phyloP scores from a whole-genome alignment of 2,888 invertebrate species.

The Cryptus armator region DNA sequence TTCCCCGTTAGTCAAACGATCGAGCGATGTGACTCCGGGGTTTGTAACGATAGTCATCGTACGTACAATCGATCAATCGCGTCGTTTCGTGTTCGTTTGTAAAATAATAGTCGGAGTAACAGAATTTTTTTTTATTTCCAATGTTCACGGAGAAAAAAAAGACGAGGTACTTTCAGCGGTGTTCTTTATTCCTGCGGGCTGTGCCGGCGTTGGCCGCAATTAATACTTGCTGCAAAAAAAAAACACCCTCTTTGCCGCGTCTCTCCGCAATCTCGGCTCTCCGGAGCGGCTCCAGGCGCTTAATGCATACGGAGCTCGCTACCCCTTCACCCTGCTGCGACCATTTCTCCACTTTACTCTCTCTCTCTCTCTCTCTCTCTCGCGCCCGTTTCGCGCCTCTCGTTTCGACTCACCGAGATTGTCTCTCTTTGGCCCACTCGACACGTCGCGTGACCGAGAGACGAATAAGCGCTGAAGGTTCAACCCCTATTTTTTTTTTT shows the following conservation, averaged over 20 bases:
- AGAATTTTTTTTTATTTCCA: too few relatives aligned
- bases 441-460: slow-evolving; percentile 14
- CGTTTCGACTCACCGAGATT: not conserved
- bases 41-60: too few relatives aligned
- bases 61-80: too few relatives aligned
- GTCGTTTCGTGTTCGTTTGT: too few relatives aligned
- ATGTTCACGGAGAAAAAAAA: too few relatives aligned
- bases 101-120: too few relatives aligned
- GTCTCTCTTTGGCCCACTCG: slow-evolving; percentile 21
- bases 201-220: slow-evolving; percentile 1
- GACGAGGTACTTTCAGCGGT: not conserved
- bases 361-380: slow-evolving; percentile 18
- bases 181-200: not conserved
- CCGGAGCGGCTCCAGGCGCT: slow-evolving; percentile 60
- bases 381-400: not conserved
- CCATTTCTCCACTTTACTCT: slow-evolving; percentile 11
- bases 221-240: slow-evolving; percentile 24
- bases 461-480: not conserved
- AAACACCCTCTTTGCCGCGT: not conserved
- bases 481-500: too few relatives aligned
- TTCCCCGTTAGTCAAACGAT: too few relatives aligned
- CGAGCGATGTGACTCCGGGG: too few relatives aligned
- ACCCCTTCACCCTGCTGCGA: not conserved
- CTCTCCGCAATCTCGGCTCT: slow-evolving; percentile 49
- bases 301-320: not conserved